Base-by-base conservation (phyloP, 2,888 invertebrate genomes). In the Drosophila eohydei region DNA sequence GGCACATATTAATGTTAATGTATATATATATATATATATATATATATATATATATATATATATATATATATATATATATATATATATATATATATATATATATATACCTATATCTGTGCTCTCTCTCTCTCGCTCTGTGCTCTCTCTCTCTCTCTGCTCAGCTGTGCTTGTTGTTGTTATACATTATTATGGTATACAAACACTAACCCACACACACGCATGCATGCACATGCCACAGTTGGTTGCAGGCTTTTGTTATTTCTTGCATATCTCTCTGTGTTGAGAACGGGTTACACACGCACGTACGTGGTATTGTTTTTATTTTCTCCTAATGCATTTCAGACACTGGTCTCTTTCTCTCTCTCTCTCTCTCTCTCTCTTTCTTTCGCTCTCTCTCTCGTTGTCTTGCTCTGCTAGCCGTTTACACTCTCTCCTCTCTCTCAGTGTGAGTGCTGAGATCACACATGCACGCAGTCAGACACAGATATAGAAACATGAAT, bases 171-270 rank as follows among this genome's bases (percentile, higher is more conserved):
- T 1, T 21, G 21, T 21, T 21, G 21, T 21, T 21, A 21, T 21
- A 21, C 21, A 21, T 21, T 21, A 21, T 21, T 21, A 21, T 21
- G 21, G 1, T 21, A 21, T 21, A 21, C 21, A 21, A 21, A 21
- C 21, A 64, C 43, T 38, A 66, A 60, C 56, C 56, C 41, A 71
- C 59, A 36, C 9, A 58, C 6, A 51, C 12, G 5, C 40, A 50
- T 14, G 43, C 41, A 61, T 28, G n/a, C 60, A 52, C 38, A 26
- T n/a, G 69, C 71, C 74, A 78, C 82, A 79, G 76, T 81, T 80
- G 73, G 80, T 60, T 82, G 72, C 64, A 58, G 54, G 59, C 50
- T 28, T 61, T 66, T 63, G 56, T 72, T 52, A 21, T 21, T 21
- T 21, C 4, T 63, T 63, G 71, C 41, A 70, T 70, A 58, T 30